Percentiles rank a stretch among this genome's conserved stretches.
Conservation (phyloP, 2,113 vertebrate species). For the Bombycilla garrulus region DNA sequence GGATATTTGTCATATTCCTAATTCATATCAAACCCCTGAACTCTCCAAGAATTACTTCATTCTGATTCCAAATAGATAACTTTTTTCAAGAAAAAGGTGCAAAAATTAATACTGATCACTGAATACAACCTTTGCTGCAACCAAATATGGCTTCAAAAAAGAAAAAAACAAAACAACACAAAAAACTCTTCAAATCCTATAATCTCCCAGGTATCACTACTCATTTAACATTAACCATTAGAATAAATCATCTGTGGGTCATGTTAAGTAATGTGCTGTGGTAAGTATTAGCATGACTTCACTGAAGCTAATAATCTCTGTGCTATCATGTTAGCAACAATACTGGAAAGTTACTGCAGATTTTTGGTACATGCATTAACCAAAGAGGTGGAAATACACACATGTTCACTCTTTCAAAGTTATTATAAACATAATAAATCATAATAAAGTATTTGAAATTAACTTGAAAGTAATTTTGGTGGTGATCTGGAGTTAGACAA, state of each 20-base stretch:
- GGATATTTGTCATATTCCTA: neutral
- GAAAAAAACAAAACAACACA: neutral
- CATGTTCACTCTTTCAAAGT: neutral
- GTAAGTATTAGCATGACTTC: neutral
- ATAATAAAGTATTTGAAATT: neutral
- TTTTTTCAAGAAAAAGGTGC: neutral
- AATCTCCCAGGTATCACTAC: neutral
- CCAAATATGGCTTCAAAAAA: neutral
- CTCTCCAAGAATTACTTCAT: neutral
- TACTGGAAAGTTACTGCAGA: neutral
- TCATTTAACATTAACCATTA: neutral
- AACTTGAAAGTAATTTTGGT: neutral
- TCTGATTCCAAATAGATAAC: neutral
- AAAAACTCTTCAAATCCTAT: neutral
- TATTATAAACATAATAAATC: neutral
- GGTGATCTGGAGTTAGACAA: neutral
- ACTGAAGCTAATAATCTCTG: neutral
- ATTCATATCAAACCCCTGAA: neutral
- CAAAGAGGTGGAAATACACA: neutral
- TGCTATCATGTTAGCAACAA: neutral
- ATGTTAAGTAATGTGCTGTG: neutral
- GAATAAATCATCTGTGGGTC: neutral
- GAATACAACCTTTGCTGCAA: neutral
- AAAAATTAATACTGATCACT: neutral
- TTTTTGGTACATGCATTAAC: neutral